These are phyloP conservation scores for Psittacula derbiana DNA, from an alignment of 2,797 vertebrate species.

Conservation along the genomic window DNA sequence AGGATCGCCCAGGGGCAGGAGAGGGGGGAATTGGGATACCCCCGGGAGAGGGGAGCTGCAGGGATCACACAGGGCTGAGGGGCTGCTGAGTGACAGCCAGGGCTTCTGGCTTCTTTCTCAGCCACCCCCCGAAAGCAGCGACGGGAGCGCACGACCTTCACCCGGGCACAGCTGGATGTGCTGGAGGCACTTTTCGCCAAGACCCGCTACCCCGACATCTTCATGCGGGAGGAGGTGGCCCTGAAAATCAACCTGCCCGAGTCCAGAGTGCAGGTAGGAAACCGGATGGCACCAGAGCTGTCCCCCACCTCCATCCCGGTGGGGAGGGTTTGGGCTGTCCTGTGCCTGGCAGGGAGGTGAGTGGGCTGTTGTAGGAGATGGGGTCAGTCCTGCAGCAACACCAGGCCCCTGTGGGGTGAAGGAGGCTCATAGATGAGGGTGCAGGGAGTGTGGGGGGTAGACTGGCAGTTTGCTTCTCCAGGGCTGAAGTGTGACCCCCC, in stretches of 20 bases:
- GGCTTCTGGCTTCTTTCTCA: slow-evolving; percentile 71
- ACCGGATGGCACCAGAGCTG: accelerated
- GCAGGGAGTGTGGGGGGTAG: neutral
- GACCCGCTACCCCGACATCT: slow-evolving; percentile 98
- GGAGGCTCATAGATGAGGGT: neutral
- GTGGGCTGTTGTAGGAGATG: accelerated
- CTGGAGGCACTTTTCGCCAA: slow-evolving; percentile 96
- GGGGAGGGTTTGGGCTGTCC: accelerated
- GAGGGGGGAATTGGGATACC: accelerated
- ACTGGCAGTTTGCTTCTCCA: neutral
- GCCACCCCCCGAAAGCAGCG: slow-evolving; percentile 96
- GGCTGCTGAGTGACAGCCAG: slow-evolving; percentile 51
- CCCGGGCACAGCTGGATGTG: slow-evolving; percentile 93
- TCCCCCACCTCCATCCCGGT: accelerated
- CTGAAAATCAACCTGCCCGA: slow-evolving; percentile 98
- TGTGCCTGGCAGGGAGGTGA: accelerated
- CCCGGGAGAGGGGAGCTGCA: neutral
- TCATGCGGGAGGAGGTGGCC: slow-evolving; percentile 97
- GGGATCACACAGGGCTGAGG: neutral
- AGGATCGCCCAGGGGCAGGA: neutral
- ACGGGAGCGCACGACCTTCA: slow-evolving; percentile 95
- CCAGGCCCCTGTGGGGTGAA: neutral
- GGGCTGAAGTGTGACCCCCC: neutral
- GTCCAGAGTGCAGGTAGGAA: slow-evolving; percentile 93
- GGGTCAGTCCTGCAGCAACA: neutral